These are phyloP conservation scores for Ricordea florida DNA, from an alignment of 92 coral and sea anemone genomes.

Conservation along the genomic window DNA sequence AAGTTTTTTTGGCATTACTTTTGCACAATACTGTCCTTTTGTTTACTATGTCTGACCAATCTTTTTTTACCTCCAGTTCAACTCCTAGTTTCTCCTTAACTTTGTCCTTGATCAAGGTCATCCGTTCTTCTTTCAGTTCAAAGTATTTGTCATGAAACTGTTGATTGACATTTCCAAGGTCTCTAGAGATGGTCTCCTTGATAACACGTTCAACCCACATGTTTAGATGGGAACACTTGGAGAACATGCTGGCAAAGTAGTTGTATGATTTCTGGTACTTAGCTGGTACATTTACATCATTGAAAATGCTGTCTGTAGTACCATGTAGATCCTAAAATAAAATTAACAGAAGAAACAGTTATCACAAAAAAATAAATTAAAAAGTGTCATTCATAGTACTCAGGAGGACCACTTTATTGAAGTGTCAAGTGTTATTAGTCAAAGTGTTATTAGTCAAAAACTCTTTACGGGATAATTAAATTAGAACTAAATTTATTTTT, in stretches of 20 bases:
- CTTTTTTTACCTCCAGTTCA: constrained; percentile 38
- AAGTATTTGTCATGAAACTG: constrained; percentile 69
- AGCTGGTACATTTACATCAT: constrained; percentile 70
- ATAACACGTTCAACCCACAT: constrained; percentile 89
- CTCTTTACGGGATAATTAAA: too few relatives aligned
- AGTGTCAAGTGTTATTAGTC: too few relatives aligned
- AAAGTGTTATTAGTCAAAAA: too few relatives aligned
- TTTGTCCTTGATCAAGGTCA: constrained; percentile 69
- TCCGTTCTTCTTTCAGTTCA: constrained; percentile 84
- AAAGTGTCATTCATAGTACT: too few relatives aligned
- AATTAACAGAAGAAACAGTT: neutral
- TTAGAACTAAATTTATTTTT: too few relatives aligned
- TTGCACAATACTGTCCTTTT: too few relatives aligned
- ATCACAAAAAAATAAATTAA: neutral
- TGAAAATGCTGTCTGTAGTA: constrained; percentile 73
- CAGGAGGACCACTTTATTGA: too few relatives aligned
- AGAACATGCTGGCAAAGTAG: constrained; percentile 43
- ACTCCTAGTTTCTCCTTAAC: constrained; percentile 80
- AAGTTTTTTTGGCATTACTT: too few relatives aligned
- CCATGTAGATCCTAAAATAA: constrained; percentile 47
- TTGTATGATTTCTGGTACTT: constrained; percentile 63
- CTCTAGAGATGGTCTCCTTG: constrained; percentile 72
- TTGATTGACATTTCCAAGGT: constrained; percentile 56
- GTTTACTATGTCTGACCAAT: too few relatives aligned
- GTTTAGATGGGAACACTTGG: constrained; percentile 63